phyloP scores from a whole-genome alignment of 2,113 vertebrate genomes.

The Ciconia boyciana region DNA sequence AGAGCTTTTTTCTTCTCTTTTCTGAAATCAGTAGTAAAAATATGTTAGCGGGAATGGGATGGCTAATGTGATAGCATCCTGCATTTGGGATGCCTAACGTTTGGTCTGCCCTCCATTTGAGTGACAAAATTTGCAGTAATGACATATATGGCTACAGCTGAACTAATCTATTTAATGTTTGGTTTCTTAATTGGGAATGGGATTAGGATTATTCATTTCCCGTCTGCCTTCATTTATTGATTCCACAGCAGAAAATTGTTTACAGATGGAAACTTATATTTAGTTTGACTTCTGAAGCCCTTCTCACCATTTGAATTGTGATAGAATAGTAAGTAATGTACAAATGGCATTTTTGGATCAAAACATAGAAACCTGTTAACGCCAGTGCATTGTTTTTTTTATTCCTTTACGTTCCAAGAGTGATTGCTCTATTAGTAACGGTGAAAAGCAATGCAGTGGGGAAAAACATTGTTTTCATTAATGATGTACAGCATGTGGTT shows the following conservation, averaged over 20 bases:
- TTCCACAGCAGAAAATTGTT: neutral
- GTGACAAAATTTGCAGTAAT: neutral
- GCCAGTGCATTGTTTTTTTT: neutral
- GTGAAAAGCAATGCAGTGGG: neutral
- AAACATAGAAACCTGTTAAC: neutral
- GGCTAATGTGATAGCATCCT: neutral
- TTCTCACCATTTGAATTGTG: neutral
- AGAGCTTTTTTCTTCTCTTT: neutral
- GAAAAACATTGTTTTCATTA: neutral
- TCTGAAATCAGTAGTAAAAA: neutral
- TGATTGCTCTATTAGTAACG: neutral
- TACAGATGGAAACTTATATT: neutral
- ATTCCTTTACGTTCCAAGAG: neutral
- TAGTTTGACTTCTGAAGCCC: neutral
- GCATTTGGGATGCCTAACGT: neutral
- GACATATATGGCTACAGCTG: neutral
- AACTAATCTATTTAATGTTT: neutral
- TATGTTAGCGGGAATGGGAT: neutral
- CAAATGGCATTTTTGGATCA: neutral
- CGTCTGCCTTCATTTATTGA: neutral
- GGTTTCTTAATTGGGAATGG: neutral
- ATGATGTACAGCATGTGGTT: neutral
- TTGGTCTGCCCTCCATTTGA: neutral
- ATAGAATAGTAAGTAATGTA: neutral
- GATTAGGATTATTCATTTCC: neutral